Evolutionary conservation across 1,140 invertebrate genomes (phyloP).

Genomic region (Pogonomyrmex californicus): DNA sequence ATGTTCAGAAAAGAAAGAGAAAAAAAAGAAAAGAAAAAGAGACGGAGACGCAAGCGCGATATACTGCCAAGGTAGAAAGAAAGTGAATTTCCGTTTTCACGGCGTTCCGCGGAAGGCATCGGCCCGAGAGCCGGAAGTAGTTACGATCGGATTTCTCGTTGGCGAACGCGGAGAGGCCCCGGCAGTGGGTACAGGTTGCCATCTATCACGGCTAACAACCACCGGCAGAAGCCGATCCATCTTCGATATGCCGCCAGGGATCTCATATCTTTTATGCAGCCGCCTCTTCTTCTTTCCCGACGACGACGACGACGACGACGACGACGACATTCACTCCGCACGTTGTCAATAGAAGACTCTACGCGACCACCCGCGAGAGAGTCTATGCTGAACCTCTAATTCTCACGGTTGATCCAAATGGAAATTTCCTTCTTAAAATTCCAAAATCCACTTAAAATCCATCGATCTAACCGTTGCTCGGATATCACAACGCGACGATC

Average conservation of each 20-base stretch:
- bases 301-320: slow-evolving; percentile 7
- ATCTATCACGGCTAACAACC: slow-evolving; percentile 79
- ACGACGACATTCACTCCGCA: slow-evolving; percentile 5
- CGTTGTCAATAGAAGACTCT: slow-evolving; percentile 25
- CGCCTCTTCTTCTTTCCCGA: slow-evolving; percentile 31
- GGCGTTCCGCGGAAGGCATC: slow-evolving; percentile 68
- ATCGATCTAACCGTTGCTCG: background rate
- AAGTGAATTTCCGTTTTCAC: slow-evolving; percentile 77
- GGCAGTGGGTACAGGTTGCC: slow-evolving; percentile 65
- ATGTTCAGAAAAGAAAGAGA: background rate
- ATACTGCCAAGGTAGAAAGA: slow-evolving; percentile 71
- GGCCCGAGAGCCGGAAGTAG: slow-evolving; percentile 78
- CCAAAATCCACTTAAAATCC: background rate
- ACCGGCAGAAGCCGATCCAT: slow-evolving; percentile 72
- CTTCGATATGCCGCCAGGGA: slow-evolving; percentile 68
- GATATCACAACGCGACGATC: background rate
- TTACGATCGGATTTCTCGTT: slow-evolving; percentile 79
- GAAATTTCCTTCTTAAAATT: background rate
- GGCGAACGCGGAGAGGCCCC: slow-evolving; percentile 54
- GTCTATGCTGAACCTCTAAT: background rate
- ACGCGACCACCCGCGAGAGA: background rate
- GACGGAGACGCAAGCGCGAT: slow-evolving; percentile 17
- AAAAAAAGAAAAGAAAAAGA: slow-evolving; percentile 25
- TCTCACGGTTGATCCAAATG: slow-evolving; percentile 1
- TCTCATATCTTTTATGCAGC: slow-evolving; percentile 38